Base-by-base conservation (phyloP, 1,140 invertebrate genomes). In the Diachasmimorpha longicaudata region DNA sequence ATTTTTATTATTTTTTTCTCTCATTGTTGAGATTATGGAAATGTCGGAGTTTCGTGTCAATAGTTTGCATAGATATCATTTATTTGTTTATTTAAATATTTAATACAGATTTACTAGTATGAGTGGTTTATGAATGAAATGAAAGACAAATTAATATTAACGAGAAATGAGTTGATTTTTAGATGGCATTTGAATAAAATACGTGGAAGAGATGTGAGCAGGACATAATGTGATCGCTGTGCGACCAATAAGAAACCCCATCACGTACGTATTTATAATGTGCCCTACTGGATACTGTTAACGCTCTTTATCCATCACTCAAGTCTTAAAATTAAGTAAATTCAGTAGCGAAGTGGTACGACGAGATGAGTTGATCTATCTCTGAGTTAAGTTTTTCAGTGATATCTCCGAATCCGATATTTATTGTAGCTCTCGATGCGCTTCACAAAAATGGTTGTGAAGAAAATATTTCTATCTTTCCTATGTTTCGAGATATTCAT, bases 151-250 rank as follows among this genome's bases (percentile, higher is more conserved):
- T 88, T 90, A 88, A 89, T 89, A 90, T 89, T 90, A 90, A 90
- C 88, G 81, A 87, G 85, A 88, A 39, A 86, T 89, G 85, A 91
- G 90, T 88, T 90, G 88, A 90, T 90, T 90, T 91, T 86, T 90
- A 91, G 90, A 90, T 89, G 85, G 84, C 82, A 87, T 87, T 63
- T 37, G 66, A 87, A 85, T 88, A 84, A 83, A 85, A 87, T 84
- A 84, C 86, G 78, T 83, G 83, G 83, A 83, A 86, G 86, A 85
- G 85, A 87, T 81, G 81, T 82, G 87, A 87, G 87, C 86, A 83
- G 85, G 85, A 85, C 81, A 82, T 63, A 63, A 63, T 63, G 74
- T 87, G 86, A 86, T 87, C 83, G 80, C 83, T 85, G 71, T 84
- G 84, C 66, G 31, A 68, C 58, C 66, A 68, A 80, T 81, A 81